phyloP scores from a whole-genome alignment of 2,113 vertebrate genomes.

The Macroglossus sobrinus region DNA sequence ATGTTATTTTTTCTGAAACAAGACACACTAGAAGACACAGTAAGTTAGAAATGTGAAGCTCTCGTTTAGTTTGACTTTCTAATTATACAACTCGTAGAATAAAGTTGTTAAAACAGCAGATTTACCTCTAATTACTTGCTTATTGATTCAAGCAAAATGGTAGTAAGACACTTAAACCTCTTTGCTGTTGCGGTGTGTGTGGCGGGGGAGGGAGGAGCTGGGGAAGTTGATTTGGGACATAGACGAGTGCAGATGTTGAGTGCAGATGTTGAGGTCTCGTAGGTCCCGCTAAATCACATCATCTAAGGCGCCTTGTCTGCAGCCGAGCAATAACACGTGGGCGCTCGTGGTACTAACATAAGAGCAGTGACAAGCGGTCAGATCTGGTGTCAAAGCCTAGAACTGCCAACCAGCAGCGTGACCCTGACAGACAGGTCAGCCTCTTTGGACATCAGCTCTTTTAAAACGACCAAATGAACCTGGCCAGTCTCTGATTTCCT shows the following conservation, averaged over 20 bases:
- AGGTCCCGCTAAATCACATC: background rate
- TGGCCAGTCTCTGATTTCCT: background rate
- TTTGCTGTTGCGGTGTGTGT: background rate
- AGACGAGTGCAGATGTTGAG: rapidly evolving
- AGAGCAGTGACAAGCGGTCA: background rate
- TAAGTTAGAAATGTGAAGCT: background rate
- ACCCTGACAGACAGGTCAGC: background rate
- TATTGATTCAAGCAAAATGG: background rate
- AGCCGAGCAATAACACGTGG: rapidly evolving
- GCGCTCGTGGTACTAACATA: rapidly evolving
- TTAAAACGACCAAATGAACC: background rate
- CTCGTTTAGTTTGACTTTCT: background rate
- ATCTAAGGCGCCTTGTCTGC: rapidly evolving
- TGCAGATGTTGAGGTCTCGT: rapidly evolving
- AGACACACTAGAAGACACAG: background rate
- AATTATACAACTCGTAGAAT: background rate
- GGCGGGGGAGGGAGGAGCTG: rapidly evolving
- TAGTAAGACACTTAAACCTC: background rate
- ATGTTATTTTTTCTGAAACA: background rate
- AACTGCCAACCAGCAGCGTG: background rate
- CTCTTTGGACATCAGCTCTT: background rate
- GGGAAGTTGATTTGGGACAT: background rate
- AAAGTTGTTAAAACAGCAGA: background rate
- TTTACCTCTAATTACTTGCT: background rate
- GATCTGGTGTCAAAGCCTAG: background rate